These are phyloP conservation scores for Orthonychiurus folsomi DNA, from an alignment of 2,888 invertebrate genomes.

Conservation along the genomic window DNA sequence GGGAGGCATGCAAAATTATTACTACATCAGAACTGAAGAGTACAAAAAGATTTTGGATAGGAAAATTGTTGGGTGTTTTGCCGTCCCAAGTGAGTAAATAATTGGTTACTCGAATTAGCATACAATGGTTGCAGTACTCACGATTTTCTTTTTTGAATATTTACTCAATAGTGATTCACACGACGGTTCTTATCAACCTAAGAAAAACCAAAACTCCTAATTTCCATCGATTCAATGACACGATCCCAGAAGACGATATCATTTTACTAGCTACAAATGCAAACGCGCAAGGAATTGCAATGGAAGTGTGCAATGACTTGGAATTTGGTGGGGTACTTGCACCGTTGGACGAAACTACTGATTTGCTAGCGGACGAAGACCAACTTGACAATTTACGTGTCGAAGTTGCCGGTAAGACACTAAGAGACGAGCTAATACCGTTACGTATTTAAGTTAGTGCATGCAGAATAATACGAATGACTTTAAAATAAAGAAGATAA, in stretches of 20 bases:
- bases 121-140: no score
- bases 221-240: constrained; percentile 48
- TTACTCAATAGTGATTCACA: constrained; percentile 93
- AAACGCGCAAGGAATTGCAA: constrained; percentile 55
- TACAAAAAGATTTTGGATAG: constrained; percentile 70
- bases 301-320: constrained; percentile 71
- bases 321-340: constrained; percentile 72
- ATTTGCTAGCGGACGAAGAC: constrained; percentile 56
- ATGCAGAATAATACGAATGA: no score
- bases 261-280: constrained; percentile 83
- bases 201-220: constrained; percentile 50
- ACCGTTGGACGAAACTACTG: constrained; percentile 64
- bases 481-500: constrained; percentile 11
- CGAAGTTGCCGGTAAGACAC: constrained; percentile 57
- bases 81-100: no score
- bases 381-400: constrained; percentile 67
- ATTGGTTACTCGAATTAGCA: no score
- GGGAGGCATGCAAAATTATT: constrained; percentile 80
- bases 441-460: no score
- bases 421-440: no score
- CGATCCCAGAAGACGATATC: constrained; percentile 81
- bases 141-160: no score
- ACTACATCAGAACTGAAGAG: constrained; percentile 71
- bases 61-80: constrained; percentile 58
- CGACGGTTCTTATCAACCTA: constrained; percentile 72